Conservation (phyloP, 1,140 invertebrate genomes). For the Aphis gossypii region DNA sequence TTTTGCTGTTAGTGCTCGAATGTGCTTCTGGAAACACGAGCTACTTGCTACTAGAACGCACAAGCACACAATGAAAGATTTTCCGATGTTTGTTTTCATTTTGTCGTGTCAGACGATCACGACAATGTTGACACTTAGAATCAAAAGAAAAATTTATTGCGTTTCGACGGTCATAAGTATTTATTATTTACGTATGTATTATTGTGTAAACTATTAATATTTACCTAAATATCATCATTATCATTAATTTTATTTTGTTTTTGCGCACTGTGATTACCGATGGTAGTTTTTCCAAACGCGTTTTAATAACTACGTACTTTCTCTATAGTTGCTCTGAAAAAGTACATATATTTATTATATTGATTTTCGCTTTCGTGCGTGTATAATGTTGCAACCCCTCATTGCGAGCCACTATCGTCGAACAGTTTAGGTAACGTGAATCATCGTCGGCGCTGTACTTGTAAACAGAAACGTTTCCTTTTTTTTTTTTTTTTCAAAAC, state of each 20-base stretch:
- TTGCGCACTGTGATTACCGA: neutral
- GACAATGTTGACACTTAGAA: no score
- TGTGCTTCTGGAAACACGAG: neutral
- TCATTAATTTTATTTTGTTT: no score
- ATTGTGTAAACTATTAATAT: no score
- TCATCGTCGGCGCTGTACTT: neutral
- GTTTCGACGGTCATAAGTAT: neutral
- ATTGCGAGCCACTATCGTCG: neutral
- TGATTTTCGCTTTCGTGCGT: neutral
- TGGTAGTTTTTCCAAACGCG: neutral
- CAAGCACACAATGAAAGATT: neutral
- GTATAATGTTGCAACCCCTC: neutral
- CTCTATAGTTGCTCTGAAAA: neutral
- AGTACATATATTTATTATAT: neutral
- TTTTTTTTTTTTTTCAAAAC: neutral
- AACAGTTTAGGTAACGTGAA: conserved; percentile 44
- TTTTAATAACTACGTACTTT: neutral
- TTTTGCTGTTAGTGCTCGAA: neutral
- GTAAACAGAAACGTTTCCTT: neutral
- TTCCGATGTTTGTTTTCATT: neutral
- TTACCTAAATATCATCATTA: no score
- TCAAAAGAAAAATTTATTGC: neutral
- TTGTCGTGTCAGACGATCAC: neutral
- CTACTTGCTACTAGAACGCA: neutral
- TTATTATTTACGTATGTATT: neutral